Percentiles rank a stretch among this genome's conserved stretches.
Evolutionary conservation across 2,888 invertebrate species (phyloP).

Genomic region (Tolmerus cingulatus): DNA sequence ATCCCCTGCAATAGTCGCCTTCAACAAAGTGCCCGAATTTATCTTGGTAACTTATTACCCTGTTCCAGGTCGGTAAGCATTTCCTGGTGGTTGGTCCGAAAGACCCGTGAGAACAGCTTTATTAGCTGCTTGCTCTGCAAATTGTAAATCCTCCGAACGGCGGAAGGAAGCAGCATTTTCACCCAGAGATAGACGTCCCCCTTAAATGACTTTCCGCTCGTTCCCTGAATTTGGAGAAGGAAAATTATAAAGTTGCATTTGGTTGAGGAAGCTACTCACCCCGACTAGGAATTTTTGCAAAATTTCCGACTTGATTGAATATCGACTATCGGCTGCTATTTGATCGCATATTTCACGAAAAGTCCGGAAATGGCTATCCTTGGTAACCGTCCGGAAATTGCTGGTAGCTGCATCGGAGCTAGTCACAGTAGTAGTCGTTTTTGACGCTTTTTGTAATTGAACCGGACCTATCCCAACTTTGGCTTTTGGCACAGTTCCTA

Average conservation of each 20-base stretch:
- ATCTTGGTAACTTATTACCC: constrained; percentile 59
- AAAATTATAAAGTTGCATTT: constrained; percentile 46
- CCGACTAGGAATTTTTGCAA: constrained; percentile 73
- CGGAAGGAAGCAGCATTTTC: constrained; percentile 82
- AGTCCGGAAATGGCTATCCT: constrained; percentile 78
- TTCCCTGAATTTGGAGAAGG: constrained; percentile 58
- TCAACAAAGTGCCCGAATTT: neutral
- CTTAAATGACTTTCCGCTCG: constrained; percentile 71
- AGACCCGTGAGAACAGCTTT: constrained; percentile 85
- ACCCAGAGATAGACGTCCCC: constrained; percentile 84
- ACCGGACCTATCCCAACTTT: neutral
- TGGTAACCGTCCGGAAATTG: constrained; percentile 54
- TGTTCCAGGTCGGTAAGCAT: constrained; percentile 89
- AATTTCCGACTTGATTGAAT: constrained; percentile 80
- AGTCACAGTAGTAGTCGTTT: neutral
- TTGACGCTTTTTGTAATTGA: neutral
- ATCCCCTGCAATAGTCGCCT: constrained; percentile 68
- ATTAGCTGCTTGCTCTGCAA: constrained; percentile 90
- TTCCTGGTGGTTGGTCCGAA: constrained; percentile 74
- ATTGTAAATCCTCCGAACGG: constrained; percentile 87
- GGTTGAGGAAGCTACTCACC: constrained; percentile 51
- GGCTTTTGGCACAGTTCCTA: neutral
- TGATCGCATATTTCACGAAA: constrained; percentile 81
- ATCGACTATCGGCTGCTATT: constrained; percentile 79
- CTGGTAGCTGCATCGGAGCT: neutral